These are phyloP conservation scores for Pollachius pollachius DNA, from an alignment of 2,113 vertebrate genomes.

Conservation along the genomic window DNA sequence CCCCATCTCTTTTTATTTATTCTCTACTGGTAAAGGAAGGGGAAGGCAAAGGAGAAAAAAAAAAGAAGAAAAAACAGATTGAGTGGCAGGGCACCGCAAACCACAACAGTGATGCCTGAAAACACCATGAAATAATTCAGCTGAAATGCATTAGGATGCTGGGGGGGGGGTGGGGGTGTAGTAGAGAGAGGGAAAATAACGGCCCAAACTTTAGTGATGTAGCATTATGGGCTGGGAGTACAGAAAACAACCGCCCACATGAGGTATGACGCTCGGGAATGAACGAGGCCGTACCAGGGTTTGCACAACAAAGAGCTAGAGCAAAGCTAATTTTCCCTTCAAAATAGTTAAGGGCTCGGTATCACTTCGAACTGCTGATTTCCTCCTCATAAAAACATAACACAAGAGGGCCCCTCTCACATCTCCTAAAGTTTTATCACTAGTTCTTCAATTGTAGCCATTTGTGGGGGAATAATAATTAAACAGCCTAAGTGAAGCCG, in stretches of 20 bases:
- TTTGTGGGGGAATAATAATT: conserved; percentile 75
- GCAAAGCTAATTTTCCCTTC: not conserved
- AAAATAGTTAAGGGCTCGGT: not conserved
- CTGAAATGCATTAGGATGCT: conserved; percentile 6
- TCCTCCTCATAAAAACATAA: conserved; percentile 54
- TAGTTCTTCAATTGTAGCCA: conserved; percentile 60
- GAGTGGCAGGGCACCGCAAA: conserved; percentile 67
- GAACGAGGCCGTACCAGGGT: not conserved
- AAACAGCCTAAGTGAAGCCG: conserved; percentile 68
- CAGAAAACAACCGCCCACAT: too few relatives aligned
- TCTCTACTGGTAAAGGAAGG: conserved; percentile 54
- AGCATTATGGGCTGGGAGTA: not conserved
- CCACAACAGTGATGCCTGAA: conserved; percentile 39
- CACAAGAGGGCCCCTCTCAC: conserved; percentile 63
- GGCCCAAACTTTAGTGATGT: not conserved
- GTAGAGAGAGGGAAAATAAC: not conserved
- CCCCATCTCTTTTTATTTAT: conserved; percentile 56
- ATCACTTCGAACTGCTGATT: conserved; percentile 34
- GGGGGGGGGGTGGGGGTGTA: too few relatives aligned
- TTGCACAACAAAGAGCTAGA: not conserved
- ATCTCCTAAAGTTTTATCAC: conserved; percentile 70
- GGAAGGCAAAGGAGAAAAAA: conserved; percentile 1
- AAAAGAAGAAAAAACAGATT: conserved; percentile 31
- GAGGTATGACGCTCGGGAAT: too few relatives aligned
- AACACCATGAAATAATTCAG: conserved; percentile 44